Base-by-base conservation (phyloP, 1,140 invertebrate genomes). In the Protaetia brevitarsis region DNA sequence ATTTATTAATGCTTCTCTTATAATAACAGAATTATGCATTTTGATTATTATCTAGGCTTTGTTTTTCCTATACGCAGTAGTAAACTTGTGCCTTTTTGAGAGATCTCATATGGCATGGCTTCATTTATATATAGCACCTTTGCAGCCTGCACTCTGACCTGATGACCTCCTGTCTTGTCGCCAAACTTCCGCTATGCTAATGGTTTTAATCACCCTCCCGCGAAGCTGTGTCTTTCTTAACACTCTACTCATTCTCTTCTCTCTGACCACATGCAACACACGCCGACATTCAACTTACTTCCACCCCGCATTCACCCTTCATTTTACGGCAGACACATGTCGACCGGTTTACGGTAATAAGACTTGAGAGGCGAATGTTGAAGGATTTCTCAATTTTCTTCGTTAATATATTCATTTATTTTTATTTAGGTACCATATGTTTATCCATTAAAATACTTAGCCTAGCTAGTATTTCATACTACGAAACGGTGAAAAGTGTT, bases 161-260 rank as follows among this genome's bases (percentile, higher is more conserved):
- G 63, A 30, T 64, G 63, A 64, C 63, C 63, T 51, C 37, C n/a
- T 30, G 27, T 56, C 41, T 23, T 64, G 61, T 63, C 61, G 16
- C 61, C 61, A 31, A 7, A 63, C 63, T 57, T 64, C 63, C 63
- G 63, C 63, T 51, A 64, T 64, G 21, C 34, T 63, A 63, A 63
- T 63, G 61, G 61, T 28, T 63, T 19, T 37, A 31, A 63, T 63
- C 61, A 63, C 61, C 31, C 61, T 37, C 28, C 37, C 16, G 31
- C 41, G 19, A 8, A 16, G 26, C 16, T 23, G 41, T 7, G 19
- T 51, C 41, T 51, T 51, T 51, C 41, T 23, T 23, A 11, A 51
- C 41, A 51, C 41, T 51, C 26, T 51, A 6, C 19, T 51, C 41
- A 23, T 23, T 51, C 41, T 51, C 26, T 23, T 10, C 13, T 51